Percentiles rank a stretch among this genome's conserved stretches.
Evolutionary conservation across 2,113 vertebrate genomes (phyloP).

Genomic region (Geothlypis trichas): DNA sequence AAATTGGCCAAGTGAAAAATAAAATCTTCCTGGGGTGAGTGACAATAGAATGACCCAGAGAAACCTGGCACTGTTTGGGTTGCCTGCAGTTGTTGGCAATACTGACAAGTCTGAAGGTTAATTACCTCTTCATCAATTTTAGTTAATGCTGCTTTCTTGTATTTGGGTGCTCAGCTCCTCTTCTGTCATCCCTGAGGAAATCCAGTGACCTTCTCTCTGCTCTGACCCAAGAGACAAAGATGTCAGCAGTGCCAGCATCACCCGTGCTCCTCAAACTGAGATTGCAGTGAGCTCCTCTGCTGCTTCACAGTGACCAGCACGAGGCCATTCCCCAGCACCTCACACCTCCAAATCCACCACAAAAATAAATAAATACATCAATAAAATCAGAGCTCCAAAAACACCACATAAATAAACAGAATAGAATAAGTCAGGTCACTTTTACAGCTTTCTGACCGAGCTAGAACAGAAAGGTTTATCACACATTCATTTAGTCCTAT

Average conservation of each 20-base stretch:
- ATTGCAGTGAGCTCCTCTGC: not conserved
- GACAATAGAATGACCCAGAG: not conserved
- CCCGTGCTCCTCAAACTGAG: not conserved
- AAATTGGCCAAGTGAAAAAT: not conserved
- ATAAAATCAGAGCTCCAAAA: not conserved
- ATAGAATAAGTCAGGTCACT: accelerated
- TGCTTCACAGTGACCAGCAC: not conserved
- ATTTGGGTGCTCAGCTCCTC: not conserved
- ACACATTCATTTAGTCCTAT: not conserved
- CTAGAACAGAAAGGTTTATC: not conserved
- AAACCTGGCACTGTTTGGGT: not conserved
- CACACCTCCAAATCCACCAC: not conserved
- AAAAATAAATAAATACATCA: not conserved
- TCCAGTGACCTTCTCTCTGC: not conserved
- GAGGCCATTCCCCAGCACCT: not conserved
- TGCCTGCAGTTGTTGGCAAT: not conserved
- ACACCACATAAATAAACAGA: not conserved
- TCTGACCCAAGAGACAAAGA: not conserved
- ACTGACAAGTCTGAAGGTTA: not conserved
- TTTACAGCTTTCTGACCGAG: not conserved
- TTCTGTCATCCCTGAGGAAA: not conserved
- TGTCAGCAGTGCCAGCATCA: not conserved
- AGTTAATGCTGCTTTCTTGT: not conserved
- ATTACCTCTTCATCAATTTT: not conserved
- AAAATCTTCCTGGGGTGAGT: not conserved